These are phyloP conservation scores for Hypotaenidia okinawae DNA, from an alignment of 2,797 vertebrate species.

Conservation along the genomic window DNA sequence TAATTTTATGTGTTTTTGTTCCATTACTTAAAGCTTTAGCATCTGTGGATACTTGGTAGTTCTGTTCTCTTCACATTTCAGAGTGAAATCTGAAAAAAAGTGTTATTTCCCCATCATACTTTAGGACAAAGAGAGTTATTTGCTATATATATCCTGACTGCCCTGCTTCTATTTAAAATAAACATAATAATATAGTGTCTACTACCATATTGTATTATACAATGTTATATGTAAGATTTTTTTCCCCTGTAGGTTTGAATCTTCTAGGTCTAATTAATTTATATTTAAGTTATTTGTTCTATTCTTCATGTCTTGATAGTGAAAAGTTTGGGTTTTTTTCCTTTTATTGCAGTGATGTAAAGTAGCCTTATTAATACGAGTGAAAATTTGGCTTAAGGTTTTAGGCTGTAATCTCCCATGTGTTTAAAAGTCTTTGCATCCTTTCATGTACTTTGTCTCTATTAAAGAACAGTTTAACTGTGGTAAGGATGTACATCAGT, in stretches of 20 bases:
- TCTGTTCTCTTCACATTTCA: neutral
- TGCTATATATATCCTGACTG: neutral
- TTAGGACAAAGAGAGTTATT: neutral
- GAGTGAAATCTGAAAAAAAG: neutral
- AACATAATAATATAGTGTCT: neutral
- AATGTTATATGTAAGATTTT: neutral
- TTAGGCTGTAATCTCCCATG: constrained; percentile 1
- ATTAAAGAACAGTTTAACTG: neutral
- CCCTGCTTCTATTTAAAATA: neutral
- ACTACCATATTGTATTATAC: no score
- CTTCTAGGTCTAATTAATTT: neutral
- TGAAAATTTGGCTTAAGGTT: constrained; percentile 14
- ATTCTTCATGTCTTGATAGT: neutral
- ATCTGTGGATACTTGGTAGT: neutral
- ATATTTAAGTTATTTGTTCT: neutral
- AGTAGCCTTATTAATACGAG: neutral
- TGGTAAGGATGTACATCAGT: neutral
- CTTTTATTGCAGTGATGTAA: neutral
- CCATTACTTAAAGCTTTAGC: neutral
- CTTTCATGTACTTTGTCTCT: constrained; percentile 24
- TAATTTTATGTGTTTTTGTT: neutral
- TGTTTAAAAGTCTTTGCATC: neutral
- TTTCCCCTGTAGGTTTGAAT: neutral
- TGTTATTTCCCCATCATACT: neutral
- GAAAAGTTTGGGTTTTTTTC: neutral